Evolutionary conservation across 2,113 vertebrate species (phyloP).

Genomic region (Tauraco erythrolophus): DNA sequence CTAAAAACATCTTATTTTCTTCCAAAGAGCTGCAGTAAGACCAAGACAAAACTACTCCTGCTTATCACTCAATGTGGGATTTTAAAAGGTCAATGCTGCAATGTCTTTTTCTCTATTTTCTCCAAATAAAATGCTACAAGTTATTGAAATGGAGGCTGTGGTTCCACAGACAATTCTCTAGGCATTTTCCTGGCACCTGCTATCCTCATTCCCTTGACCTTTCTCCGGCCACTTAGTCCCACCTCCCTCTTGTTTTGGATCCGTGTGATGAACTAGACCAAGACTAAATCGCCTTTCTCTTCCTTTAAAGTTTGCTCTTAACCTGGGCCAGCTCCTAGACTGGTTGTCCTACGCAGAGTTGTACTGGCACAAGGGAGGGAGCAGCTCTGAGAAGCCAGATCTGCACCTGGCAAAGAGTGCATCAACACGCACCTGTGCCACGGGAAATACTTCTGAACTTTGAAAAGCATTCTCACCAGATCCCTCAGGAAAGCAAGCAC

Average conservation of each 20-base stretch:
- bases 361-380: not conserved
- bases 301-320: not conserved
- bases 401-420: not conserved
- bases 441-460: not conserved
- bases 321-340: not conserved
- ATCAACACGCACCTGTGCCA: not conserved
- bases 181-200: not conserved
- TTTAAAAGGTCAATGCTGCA: not conserved
- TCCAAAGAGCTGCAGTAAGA: not conserved
- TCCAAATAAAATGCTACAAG: not conserved
- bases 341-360: not conserved
- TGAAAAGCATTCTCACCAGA: not conserved
- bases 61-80: not conserved
- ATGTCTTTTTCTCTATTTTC: not conserved
- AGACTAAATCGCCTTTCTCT: not conserved
- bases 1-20: not conserved
- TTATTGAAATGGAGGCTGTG: not conserved
- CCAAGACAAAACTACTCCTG: not conserved
- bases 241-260: not conserved
- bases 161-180: not conserved
- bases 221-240: not conserved
- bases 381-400: not conserved
- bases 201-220: too few relatives aligned
- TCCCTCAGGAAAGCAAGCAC: not conserved
- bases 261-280: not conserved